These are phyloP conservation scores for Thysanoteuthis rhombus DNA, from an alignment of 2,888 invertebrate genomes.

Conservation along the genomic window DNA sequence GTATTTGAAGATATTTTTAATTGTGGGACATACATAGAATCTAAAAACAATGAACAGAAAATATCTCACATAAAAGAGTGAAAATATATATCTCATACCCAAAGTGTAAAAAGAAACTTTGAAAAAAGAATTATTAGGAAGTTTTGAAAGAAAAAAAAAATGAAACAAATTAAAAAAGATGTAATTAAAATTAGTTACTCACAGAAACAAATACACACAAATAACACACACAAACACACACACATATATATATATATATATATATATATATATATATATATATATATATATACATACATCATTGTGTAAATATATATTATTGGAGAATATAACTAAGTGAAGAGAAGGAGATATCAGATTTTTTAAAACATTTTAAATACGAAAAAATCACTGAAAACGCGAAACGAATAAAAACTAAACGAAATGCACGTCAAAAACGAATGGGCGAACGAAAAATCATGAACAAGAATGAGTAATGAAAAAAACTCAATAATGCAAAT, in stretches of 20 bases:
- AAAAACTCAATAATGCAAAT: no score
- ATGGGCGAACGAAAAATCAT: no score
- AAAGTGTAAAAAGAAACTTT: neutral
- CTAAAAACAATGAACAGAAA: neutral
- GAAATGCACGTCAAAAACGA: no score
- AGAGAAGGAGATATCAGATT: neutral
- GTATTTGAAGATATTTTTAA: neutral
- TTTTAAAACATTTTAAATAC: no score
- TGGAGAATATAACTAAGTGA: neutral
- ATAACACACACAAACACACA: neutral
- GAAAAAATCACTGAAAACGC: no score
- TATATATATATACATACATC: neutral
- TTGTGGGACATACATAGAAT: neutral
- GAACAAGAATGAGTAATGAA: no score
- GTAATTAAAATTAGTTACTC: neutral
- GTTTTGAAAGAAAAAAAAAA: neutral
- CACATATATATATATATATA: neutral
- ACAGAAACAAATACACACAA: neutral
- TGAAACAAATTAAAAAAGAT: neutral
- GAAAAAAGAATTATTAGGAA: neutral
- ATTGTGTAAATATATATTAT: neutral
- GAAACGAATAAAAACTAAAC: no score
- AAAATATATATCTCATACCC: neutral
- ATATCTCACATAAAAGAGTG: neutral
- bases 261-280: slow-evolving; percentile 1